Base-by-base conservation (phyloP, 92 coral and sea anemone species). In the Pocillopora grandis region DNA sequence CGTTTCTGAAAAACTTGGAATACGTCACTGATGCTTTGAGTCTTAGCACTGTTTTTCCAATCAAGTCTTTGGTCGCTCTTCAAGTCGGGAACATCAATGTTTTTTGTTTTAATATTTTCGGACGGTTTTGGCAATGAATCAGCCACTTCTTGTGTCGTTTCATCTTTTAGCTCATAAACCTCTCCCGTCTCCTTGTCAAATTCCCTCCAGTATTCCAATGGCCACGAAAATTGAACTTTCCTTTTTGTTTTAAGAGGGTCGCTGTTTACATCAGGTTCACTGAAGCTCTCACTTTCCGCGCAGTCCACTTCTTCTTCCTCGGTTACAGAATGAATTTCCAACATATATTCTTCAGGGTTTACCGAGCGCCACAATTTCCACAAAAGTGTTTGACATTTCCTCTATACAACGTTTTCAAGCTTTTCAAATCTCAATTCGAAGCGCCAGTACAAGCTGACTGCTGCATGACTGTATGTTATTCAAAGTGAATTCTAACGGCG, bases 181-280 rank as follows among this genome's bases (percentile, higher is more conserved):
- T 56, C 49, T 5, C 89, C 94, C 10, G 94, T 88, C 75, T 91
- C 92, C 66, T 62, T 76, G 76, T 93, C 92, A 74, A 73, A 91
- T 80, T 91, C 92, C 71, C 70, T 88, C 94, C 97, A 86, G 58
- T 77, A 83, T 71, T 93, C 97, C 75, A 93, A n/a, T 2, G 92
- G 92, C 16, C 80, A 83, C 5, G 97, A 89, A 75, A 93, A 93
- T 17, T 91, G 89, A 19, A 93, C 97, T 79, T 76, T 88, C 76
- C 81, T 91, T 2, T 56, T 69, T n/a, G 57, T 58, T 58, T 63
- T 23, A 49, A 61, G 76, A 68, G 55, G 17, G 19, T 61, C 18
- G 17, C 52, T n/a, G 80, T 35, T 75, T 73, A 20, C 13, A 1
- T 52, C 3, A 1, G 10, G 59, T 21, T 71, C 85, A 72, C 19